phyloP scores from a whole-genome alignment of 2,888 invertebrate genomes.

The Cinara cedri region DNA sequence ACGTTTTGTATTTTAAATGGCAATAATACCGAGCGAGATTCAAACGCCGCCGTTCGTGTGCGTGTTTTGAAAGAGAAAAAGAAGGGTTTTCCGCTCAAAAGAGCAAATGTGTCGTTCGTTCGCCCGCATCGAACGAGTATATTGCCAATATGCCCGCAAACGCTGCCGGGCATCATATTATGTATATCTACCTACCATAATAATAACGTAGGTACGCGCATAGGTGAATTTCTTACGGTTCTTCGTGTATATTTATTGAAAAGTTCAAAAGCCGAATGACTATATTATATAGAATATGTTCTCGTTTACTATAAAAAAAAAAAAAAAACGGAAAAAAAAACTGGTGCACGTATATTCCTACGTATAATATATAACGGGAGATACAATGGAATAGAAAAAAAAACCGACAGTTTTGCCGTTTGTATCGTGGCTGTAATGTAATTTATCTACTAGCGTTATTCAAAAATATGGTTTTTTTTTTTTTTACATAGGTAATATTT shows the following conservation, averaged over 20 bases:
- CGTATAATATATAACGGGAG: background rate
- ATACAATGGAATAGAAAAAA: background rate
- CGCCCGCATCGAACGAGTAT: background rate
- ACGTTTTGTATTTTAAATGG: slow-evolving; percentile 10
- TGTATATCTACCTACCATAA: background rate
- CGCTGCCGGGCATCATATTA: slow-evolving; percentile 1
- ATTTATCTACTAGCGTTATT: slow-evolving; percentile 19
- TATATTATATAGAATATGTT: background rate
- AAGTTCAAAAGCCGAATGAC: slow-evolving; percentile 50
- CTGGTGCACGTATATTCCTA: background rate
- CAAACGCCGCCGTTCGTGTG: slow-evolving; percentile 1
- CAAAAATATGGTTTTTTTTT: slow-evolving; percentile 18
- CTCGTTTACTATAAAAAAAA: slow-evolving; percentile 16
- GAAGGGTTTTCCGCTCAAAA: background rate
- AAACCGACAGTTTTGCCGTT: slow-evolving; percentile 11
- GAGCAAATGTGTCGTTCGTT: background rate
- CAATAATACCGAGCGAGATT: slow-evolving; percentile 1
- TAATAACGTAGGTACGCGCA: no score
- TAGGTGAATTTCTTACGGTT: slow-evolving; percentile 31
- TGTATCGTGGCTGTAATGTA: slow-evolving; percentile 2
- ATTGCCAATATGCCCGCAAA: slow-evolving; percentile 33
- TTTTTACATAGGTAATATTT: no score
- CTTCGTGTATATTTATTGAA: slow-evolving; percentile 45
- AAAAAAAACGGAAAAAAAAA: background rate
- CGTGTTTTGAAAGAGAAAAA: background rate